These are phyloP conservation scores for Manis javanica DNA, from an alignment of 2,797 vertebrate species.

Conservation along the genomic window DNA sequence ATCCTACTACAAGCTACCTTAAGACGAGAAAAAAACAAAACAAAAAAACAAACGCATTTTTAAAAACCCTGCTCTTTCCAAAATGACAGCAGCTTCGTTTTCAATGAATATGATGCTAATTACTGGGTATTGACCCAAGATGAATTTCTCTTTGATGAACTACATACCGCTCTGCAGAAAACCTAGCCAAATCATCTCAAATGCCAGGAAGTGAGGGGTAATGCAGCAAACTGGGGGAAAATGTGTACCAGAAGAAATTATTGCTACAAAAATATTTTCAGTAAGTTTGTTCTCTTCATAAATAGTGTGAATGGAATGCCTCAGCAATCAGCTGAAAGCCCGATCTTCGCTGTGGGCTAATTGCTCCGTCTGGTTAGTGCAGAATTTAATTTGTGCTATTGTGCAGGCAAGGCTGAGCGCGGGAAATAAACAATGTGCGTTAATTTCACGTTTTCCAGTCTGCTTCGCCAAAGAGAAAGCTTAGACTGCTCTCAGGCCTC, in stretches of 20 bases:
- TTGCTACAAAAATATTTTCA: conserved; percentile 84
- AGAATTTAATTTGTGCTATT: conserved; percentile 88
- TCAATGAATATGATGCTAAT: conserved; percentile 82
- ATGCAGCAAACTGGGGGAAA: conserved; percentile 76
- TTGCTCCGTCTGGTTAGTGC: conserved; percentile 84
- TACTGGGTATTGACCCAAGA: conserved; percentile 82
- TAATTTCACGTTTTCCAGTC: conserved; percentile 84
- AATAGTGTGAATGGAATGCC: conserved; percentile 79
- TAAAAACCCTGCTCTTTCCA: conserved; percentile 48
- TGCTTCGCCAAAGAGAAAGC: conserved; percentile 82
- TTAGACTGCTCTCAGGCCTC: conserved; percentile 61
- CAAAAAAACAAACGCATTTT: neutral
- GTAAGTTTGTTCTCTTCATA: conserved; percentile 83
- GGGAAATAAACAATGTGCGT: conserved; percentile 87
- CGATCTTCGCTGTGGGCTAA: conserved; percentile 84
- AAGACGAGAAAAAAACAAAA: neutral
- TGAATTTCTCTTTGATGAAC: conserved; percentile 83
- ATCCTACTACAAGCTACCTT: conserved; percentile 70
- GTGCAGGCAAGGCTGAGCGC: conserved; percentile 82
- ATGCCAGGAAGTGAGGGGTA: conserved; percentile 81
- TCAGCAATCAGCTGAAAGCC: conserved; percentile 82
- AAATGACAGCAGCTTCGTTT: conserved; percentile 76
- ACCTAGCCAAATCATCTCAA: conserved; percentile 80
- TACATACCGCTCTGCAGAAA: conserved; percentile 76
- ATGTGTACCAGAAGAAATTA: conserved; percentile 83